These are phyloP conservation scores for Pammene aurita DNA, from an alignment of 2,888 invertebrate genomes.

Conservation along the genomic window DNA sequence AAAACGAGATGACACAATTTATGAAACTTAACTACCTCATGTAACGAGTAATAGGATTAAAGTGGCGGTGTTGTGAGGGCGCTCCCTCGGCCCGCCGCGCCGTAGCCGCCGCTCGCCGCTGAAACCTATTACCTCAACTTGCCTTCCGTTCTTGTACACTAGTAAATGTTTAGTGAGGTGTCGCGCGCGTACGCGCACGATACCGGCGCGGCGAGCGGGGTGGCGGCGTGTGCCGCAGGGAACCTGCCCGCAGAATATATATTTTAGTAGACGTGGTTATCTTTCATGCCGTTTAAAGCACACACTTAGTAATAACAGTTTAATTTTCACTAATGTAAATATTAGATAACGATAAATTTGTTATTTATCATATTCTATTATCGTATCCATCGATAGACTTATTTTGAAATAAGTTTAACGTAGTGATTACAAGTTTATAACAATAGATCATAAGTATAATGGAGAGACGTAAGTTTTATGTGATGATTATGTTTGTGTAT, in stretches of 20 bases:
- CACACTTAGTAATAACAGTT: slow-evolving; percentile 70
- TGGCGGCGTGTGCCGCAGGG: slow-evolving; percentile 32
- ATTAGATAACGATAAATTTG: slow-evolving; percentile 74
- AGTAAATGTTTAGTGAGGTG: background rate
- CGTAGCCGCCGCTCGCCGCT: slow-evolving; percentile 42
- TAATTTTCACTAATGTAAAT: slow-evolving; percentile 76
- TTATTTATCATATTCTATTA: slow-evolving; percentile 81
- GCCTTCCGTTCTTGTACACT: slow-evolving; percentile 62
- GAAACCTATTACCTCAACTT: slow-evolving; percentile 55
- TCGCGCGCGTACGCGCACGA: slow-evolving; percentile 32
- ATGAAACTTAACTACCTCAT: slow-evolving; percentile 81
- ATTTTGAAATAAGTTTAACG: slow-evolving; percentile 76
- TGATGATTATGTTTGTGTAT: slow-evolving; percentile 76
- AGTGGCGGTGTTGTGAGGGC: slow-evolving; percentile 60
- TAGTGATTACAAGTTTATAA: slow-evolving; percentile 75
- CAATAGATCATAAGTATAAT: slow-evolving; percentile 63
- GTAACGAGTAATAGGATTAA: slow-evolving; percentile 72
- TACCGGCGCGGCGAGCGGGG: slow-evolving; percentile 43
- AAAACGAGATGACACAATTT: slow-evolving; percentile 63
- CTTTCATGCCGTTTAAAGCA: slow-evolving; percentile 73
- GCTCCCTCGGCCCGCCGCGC: slow-evolving; percentile 48
- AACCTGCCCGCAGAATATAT: slow-evolving; percentile 50
- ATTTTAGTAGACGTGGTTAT: slow-evolving; percentile 70
- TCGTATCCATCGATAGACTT: slow-evolving; percentile 76
- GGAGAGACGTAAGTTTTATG: slow-evolving; percentile 68